Evolutionary conservation across 2,113 vertebrate species (phyloP).

Genomic region (Onychostruthus taczanowskii): DNA sequence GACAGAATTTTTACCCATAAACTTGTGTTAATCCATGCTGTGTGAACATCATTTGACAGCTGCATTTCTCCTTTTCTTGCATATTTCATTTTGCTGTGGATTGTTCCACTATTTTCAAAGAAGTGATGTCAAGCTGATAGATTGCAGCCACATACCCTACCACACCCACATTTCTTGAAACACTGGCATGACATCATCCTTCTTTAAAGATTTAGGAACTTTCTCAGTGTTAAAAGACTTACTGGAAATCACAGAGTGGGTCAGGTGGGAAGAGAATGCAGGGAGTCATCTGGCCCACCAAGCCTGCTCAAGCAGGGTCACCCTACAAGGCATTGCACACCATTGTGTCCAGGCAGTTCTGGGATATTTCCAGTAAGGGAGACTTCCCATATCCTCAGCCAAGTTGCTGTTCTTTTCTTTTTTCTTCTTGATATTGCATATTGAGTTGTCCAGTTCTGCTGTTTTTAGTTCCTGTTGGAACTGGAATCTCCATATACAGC

Average conservation of each 20-base stretch:
- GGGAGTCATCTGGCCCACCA: not conserved
- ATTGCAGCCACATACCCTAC: not conserved
- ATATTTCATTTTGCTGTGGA: not conserved
- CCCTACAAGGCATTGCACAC: not conserved
- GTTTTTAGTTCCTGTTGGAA: not conserved
- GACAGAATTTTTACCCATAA: not conserved
- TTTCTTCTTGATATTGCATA: not conserved
- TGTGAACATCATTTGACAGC: not conserved
- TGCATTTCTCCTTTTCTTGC: not conserved
- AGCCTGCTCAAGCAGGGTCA: not conserved
- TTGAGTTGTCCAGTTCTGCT: not conserved
- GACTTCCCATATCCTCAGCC: not conserved
- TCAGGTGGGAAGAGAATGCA: not conserved
- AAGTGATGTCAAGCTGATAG: not conserved
- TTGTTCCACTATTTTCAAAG: not conserved
- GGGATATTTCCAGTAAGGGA: not conserved
- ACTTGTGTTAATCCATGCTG: not conserved
- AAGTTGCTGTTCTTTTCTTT: not conserved
- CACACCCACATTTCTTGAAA: not conserved
- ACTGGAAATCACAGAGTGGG: not conserved
- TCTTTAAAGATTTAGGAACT: not conserved
- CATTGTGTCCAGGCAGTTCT: not conserved
- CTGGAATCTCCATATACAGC: not conserved
- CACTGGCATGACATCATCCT: not conserved
- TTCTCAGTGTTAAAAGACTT: not conserved